Conservation (phyloP, 2,797 vertebrate species). For the Vespertilio murinus region DNA sequence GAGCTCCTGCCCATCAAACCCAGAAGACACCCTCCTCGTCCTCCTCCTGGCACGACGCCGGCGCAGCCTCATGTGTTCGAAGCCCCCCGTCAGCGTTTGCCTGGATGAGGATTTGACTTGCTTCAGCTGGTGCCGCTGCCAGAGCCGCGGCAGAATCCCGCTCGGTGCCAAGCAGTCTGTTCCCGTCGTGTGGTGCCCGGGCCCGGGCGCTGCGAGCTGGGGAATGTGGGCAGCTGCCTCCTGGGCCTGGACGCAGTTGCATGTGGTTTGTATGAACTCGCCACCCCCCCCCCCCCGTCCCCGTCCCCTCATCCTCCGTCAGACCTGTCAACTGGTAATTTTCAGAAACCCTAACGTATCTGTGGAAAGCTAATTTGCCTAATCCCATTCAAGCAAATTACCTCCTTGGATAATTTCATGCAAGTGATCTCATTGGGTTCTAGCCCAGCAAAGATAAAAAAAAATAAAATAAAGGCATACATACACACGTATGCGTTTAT, state of each 20-base stretch:
- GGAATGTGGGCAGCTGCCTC: conserved; percentile 80
- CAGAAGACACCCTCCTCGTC: conserved; percentile 50
- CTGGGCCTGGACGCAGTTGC: conserved; percentile 56
- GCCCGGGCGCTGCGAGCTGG: conserved; percentile 74
- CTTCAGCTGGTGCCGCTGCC: conserved; percentile 82
- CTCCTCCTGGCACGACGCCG: conserved; percentile 45
- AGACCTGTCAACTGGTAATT: conserved; percentile 54
- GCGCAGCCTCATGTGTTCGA: conserved; percentile 59
- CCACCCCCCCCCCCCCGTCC: not conserved
- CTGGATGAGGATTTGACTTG: conserved; percentile 81
- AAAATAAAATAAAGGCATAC: too few relatives aligned
- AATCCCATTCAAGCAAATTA: not conserved
- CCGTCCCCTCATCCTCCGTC: not conserved
- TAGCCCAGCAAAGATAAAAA: not conserved
- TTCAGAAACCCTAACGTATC: not conserved
- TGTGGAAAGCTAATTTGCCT: not conserved
- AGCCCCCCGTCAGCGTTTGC: conserved; percentile 80
- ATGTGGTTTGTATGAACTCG: conserved; percentile 46
- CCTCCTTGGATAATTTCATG: not conserved
- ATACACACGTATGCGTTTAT: too few relatives aligned
- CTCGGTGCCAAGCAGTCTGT: conserved; percentile 83
- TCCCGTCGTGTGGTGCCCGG: conserved; percentile 80
- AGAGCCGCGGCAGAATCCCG: conserved; percentile 81
- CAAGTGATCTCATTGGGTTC: not conserved
- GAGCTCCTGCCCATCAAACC: not conserved